These are phyloP conservation scores for Telenomus remus DNA, from an alignment of 1,140 invertebrate genomes.

Conservation along the genomic window DNA sequence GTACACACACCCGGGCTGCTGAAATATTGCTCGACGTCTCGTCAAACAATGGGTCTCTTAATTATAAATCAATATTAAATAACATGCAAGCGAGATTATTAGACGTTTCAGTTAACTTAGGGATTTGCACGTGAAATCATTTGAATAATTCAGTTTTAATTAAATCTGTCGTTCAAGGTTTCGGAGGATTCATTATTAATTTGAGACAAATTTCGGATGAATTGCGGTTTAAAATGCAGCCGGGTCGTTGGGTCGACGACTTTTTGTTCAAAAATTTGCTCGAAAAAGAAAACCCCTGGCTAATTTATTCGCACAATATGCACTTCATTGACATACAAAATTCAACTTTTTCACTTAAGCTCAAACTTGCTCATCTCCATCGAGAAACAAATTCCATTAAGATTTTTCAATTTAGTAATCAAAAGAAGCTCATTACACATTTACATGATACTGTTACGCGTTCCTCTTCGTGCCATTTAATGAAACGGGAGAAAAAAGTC, in stretches of 20 bases:
- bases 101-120: conserved; percentile 16
- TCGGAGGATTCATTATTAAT: background rate
- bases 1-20: conserved; percentile 4
- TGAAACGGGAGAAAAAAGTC: conserved; percentile 17
- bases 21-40: conserved; percentile 30
- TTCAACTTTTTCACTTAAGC: conserved; percentile 52
- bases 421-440: conserved; percentile 51
- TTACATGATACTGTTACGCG: conserved; percentile 34
- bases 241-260: conserved; percentile 7
- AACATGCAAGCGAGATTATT: conserved; percentile 33
- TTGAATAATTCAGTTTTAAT: conserved; percentile 33
- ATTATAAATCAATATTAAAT: conserved; percentile 49
- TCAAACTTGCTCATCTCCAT: conserved; percentile 39
- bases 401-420: conserved; percentile 55
- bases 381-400: conserved; percentile 55
- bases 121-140: conserved; percentile 16
- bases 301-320: background rate
- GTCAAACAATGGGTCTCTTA: conserved; percentile 41
- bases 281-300: conserved; percentile 10
- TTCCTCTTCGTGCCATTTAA: conserved; percentile 20
- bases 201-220: too few species aligned
- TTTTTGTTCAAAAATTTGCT: conserved; percentile 23
- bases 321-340: conserved; percentile 51
- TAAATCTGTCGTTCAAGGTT: conserved; percentile 23
- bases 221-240: background rate